phyloP scores from a whole-genome alignment of 2,888 invertebrate genomes.

The Adelognathus sp. region DNA sequence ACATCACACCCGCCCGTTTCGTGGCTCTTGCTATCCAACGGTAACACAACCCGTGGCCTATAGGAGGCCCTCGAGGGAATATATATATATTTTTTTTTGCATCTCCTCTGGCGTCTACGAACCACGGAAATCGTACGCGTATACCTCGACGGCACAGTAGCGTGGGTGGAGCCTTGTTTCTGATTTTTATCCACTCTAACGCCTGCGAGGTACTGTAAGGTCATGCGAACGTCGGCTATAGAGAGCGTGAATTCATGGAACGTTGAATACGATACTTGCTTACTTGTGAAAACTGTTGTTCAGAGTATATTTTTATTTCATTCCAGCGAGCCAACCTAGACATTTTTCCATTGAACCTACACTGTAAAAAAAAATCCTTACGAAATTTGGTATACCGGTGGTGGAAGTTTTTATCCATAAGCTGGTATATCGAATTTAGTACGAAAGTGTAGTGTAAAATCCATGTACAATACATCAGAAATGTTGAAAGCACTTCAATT shows the following conservation, averaged over 20 bases:
- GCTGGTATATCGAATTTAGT: too few relatives aligned
- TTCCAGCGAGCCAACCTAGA: constrained; percentile 15
- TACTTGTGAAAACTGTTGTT: constrained; percentile 33
- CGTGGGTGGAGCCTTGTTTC: constrained; percentile 31
- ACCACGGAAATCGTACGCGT: constrained; percentile 45
- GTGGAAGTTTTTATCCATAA: too few relatives aligned
- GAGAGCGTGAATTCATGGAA: constrained; percentile 11
- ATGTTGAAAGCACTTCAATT: too few relatives aligned
- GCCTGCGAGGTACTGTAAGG: constrained; percentile 28
- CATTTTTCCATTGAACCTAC: constrained; percentile 40
- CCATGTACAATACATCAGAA: too few relatives aligned
- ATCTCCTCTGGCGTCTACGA: constrained; percentile 46
- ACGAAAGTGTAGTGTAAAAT: too few relatives aligned
- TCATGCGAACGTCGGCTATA: constrained; percentile 8
- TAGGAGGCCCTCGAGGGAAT: constrained; percentile 47
- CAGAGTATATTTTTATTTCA: neutral
- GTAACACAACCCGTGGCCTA: constrained; percentile 42
- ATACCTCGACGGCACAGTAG: constrained; percentile 33
- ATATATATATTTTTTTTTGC: constrained; percentile 34
- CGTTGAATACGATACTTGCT: constrained; percentile 42
- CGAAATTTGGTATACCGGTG: too few relatives aligned
- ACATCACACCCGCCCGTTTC: constrained; percentile 31
- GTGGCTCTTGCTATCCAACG: constrained; percentile 20
- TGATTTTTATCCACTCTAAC: constrained; percentile 50
- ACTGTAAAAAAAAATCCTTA: constrained; percentile 5